Conservation (phyloP, 2,888 invertebrate species). For the Meta bourneti region DNA sequence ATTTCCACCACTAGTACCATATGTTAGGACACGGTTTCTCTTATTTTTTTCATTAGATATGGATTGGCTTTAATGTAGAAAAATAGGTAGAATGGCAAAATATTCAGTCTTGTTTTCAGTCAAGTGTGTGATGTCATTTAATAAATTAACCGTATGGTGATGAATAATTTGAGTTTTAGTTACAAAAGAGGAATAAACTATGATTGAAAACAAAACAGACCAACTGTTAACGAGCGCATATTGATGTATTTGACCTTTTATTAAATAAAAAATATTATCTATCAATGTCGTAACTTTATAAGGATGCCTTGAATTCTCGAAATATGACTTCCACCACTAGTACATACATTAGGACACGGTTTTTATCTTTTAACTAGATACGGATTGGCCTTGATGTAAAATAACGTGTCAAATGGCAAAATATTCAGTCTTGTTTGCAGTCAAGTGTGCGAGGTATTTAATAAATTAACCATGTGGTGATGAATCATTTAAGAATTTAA, state of each 20-base stretch:
- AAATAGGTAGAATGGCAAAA: slow-evolving; percentile 27
- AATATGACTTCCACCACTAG: slow-evolving; percentile 28
- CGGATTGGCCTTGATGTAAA: slow-evolving; percentile 47
- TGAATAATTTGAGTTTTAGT: no score
- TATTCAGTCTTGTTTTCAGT: no score
- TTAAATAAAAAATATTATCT: background rate
- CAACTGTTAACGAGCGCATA: no score
- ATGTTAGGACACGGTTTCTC: background rate
- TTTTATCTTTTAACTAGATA: slow-evolving; percentile 41
- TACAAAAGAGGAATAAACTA: no score
- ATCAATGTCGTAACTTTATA: background rate
- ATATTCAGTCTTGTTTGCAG: slow-evolving; percentile 34
- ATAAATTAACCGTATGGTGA: no score
- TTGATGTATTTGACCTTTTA: no score
- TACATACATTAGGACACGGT: background rate
- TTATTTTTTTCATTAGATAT: slow-evolving; percentile 41
- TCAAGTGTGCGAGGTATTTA: background rate
- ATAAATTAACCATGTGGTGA: no score
- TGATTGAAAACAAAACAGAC: no score
- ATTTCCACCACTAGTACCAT: slow-evolving; percentile 24
- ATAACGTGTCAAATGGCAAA: slow-evolving; percentile 32
- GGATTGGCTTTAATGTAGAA: slow-evolving; percentile 50
- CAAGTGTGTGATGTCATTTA: no score
- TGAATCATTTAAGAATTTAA: no score
- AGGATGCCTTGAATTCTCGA: background rate